phyloP scores from a whole-genome alignment of 2,888 invertebrate genomes.

The Epinotia ramella region DNA sequence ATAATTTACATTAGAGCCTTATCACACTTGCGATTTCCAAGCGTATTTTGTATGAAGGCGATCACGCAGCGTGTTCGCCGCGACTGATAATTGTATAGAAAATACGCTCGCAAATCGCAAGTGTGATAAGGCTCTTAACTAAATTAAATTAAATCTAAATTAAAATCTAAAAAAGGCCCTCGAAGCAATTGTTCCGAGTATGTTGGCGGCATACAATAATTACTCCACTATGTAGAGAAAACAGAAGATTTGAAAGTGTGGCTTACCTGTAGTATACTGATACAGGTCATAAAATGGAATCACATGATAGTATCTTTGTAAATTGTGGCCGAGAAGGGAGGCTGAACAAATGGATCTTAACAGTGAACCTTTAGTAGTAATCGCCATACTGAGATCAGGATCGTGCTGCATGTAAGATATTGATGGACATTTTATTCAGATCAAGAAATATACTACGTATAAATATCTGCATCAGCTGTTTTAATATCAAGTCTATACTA shows the following conservation, averaged over 20 bases:
- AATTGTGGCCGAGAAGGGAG: conserved; percentile 4
- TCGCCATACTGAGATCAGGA: conserved; percentile 12
- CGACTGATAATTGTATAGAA: too few species aligned
- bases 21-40: too few species aligned
- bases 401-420: not conserved
- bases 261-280: conserved; percentile 67
- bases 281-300: conserved; percentile 70
- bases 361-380: conserved; percentile 7
- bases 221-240: not conserved
- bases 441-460: not conserved
- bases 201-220: too few species aligned
- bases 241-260: not conserved
- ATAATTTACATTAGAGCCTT: too few species aligned
- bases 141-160: too few species aligned
- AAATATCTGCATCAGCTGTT: not conserved
- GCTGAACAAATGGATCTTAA: conserved; percentile 16
- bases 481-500: not conserved
- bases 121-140: too few species aligned
- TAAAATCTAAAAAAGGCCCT: too few species aligned
- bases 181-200: too few species aligned
- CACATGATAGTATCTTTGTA: conserved; percentile 54
- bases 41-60: too few species aligned
- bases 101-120: too few species aligned
- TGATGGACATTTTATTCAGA: not conserved
- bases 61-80: too few species aligned